These are phyloP conservation scores for Palaemon carinicauda DNA, from an alignment of 1,140 invertebrate species.

Conservation along the genomic window DNA sequence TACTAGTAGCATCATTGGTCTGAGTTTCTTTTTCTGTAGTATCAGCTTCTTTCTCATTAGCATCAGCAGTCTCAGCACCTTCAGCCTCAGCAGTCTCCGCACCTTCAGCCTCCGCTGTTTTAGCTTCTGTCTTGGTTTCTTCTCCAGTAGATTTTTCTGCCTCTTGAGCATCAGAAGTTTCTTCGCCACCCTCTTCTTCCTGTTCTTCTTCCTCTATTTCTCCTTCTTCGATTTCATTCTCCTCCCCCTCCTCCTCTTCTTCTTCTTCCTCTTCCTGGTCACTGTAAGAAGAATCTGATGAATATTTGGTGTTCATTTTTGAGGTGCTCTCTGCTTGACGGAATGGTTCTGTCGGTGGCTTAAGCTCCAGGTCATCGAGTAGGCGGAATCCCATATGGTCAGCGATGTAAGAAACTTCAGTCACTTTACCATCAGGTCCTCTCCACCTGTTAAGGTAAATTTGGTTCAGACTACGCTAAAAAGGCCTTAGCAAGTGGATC, in stretches of 20 bases:
- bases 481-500: no score
- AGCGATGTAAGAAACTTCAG: conserved; percentile 13
- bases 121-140: neutral
- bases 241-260: neutral
- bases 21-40: neutral
- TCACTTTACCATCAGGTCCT: conserved; percentile 18
- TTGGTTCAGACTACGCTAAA: no score
- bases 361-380: neutral
- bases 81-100: neutral
- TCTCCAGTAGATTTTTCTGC: neutral
- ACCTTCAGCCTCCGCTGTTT: neutral
- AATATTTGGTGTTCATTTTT: neutral
- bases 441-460: neutral
- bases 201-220: neutral
- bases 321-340: neutral
- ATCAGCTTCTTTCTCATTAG: neutral
- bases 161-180: neutral
- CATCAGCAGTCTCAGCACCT: neutral
- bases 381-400: conserved; percentile 35
- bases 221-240: neutral
- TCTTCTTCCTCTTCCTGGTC: neutral
- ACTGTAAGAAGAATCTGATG: neutral
- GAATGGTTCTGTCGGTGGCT: neutral
- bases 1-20: neutral
- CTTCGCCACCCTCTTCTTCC: neutral